Conservation (phyloP, 2,888 invertebrate genomes). For the Leucoptera coffeella region DNA sequence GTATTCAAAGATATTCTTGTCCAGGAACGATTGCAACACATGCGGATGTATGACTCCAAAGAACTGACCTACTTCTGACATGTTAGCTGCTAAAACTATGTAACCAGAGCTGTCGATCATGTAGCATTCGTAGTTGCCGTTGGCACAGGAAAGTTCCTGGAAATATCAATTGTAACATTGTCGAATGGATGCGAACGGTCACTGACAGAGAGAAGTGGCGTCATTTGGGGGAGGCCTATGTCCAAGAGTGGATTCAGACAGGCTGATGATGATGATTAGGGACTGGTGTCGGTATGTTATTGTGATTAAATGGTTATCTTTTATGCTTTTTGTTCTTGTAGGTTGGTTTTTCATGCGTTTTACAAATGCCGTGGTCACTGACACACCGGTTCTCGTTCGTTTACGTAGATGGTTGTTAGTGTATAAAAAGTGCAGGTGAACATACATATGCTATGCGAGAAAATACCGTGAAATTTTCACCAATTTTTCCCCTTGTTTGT, state of each 20-base stretch:
- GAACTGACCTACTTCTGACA: constrained; percentile 70
- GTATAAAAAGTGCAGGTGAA: not conserved
- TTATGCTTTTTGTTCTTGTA: not conserved
- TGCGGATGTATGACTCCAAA: constrained; percentile 78
- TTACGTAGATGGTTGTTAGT: not conserved
- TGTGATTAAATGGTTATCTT: no score
- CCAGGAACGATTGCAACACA: constrained; percentile 70
- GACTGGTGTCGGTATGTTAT: no score
- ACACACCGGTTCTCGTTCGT: not conserved
- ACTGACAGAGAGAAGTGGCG: no score
- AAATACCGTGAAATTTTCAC: constrained; percentile 1
- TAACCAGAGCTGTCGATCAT: constrained; percentile 91
- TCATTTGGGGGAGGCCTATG: no score
- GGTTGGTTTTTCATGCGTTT: not conserved
- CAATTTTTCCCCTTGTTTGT: no score
- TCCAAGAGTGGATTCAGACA: no score
- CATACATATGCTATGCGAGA: not conserved
- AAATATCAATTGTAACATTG: constrained; percentile 7
- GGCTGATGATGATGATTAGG: not conserved
- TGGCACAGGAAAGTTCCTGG: constrained; percentile 34
- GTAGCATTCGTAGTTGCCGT: constrained; percentile 70
- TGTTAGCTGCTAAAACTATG: constrained; percentile 65
- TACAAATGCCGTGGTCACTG: not conserved
- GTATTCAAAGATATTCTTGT: constrained; percentile 64
- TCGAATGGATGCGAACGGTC: constrained; percentile 1